A percentile compares a stretch with the other conserved stretches of the same genome.
phyloP scores from a whole-genome alignment of 2,888 invertebrate species.

The Caradrina clavipalpis region DNA sequence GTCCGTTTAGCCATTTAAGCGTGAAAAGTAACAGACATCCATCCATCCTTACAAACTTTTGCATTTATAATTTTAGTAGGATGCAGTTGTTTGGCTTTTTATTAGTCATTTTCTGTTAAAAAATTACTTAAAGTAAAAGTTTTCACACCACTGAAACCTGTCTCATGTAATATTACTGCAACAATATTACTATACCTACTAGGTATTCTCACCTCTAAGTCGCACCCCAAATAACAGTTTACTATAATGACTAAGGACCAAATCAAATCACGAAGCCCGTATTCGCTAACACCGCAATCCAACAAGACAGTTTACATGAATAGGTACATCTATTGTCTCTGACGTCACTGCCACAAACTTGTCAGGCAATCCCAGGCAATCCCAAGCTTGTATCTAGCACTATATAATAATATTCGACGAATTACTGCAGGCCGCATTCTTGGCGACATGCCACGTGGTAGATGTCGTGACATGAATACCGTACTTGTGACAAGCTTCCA shows the following conservation, averaged over 20 bases:
- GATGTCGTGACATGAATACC: conserved; percentile 54
- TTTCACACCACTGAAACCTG: too few relatives aligned
- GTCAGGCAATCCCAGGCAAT: conserved; percentile 39
- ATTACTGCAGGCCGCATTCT: conserved; percentile 64
- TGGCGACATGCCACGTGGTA: conserved; percentile 66
- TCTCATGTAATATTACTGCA: too few relatives aligned
- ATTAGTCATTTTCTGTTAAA: not conserved
- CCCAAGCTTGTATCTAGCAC: conserved; percentile 31
- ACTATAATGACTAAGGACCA: not conserved
- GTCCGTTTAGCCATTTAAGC: too few relatives aligned
- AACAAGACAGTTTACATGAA: not conserved
- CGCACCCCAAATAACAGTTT: not conserved
- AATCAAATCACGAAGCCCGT: not conserved
- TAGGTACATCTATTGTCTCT: conserved; percentile 10
- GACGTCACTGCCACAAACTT: conserved; percentile 18
- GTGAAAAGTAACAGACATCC: too few relatives aligned
- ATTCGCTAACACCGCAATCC: not conserved
- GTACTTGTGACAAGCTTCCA: conserved; percentile 56
- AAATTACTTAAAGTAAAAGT: too few relatives aligned
- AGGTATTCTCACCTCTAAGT: not conserved
- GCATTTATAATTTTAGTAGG: too few relatives aligned
- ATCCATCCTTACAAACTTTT: too few relatives aligned
- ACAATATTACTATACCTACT: too few relatives aligned
- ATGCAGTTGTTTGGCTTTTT: conserved; percentile 4
- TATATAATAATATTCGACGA: conserved; percentile 38